Evolutionary conservation across 1,140 invertebrate genomes (phyloP), one percentile per base, ranked within the genome.

Genomic region (Glomeris maerens): DNA sequence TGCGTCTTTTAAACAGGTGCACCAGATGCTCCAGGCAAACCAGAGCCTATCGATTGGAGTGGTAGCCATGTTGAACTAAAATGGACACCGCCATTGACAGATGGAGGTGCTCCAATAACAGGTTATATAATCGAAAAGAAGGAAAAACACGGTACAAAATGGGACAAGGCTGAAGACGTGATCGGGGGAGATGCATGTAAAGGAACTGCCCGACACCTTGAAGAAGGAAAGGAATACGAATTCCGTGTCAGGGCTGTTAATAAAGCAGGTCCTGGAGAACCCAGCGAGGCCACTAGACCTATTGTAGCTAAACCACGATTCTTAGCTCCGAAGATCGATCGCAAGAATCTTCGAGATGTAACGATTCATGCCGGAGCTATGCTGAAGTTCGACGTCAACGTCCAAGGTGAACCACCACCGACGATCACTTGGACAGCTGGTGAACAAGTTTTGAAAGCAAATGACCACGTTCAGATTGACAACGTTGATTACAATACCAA

Each of bases 141-240:
- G 65, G 90, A 95, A 60, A 97, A 96, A 67, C 92, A 41, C 47
- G 88, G 84, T 57, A 81, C 79, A 31, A 79, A 90, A 60, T 87
- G 90, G 89, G 84, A 92, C 66, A 87, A 91, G 64, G 85, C 84
- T 28, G 60, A 82, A 22, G 87, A 92, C 69, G 86, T 81, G 0
- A 79, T 80, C 52, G 74, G 72, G 21, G 72, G 80, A 2, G 72
- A 74, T 14, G 40, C 20, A 7, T 81, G 83, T 0, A 75, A 78
- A 55, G 86, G 77, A 29, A 76, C 78, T 38, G 78, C 93, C 2
- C 82, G 80, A 55, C 89, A 90, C 49, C 69, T 98, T 2, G 84
- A 92, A 56, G 92, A 97, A 74, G 93, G 93, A 40, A 90, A 93
- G 63, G 90, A 96, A 65, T 98, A 98, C 65, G 90, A 98, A 66